Conservation (phyloP, 2,113 vertebrate species). For the Himantopus leucocephalus region DNA sequence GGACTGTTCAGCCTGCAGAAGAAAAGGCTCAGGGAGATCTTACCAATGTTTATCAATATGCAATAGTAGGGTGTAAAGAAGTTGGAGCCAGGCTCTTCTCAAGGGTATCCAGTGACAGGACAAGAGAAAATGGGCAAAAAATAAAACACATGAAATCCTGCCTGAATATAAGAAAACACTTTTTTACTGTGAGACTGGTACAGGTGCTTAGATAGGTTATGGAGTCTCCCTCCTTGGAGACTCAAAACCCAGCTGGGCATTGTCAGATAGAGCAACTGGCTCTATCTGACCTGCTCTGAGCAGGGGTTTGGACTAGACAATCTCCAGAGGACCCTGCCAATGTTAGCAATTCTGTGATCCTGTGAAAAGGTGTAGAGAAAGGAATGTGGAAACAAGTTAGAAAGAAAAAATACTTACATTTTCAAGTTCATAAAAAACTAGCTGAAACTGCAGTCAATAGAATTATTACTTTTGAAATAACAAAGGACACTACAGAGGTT, state of each 20-base stretch:
- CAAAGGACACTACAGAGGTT: neutral
- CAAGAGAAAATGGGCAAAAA: neutral
- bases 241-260: neutral
- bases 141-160: neutral
- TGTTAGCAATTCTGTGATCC: neutral
- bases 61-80: neutral
- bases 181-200: neutral
- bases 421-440: neutral
- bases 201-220: neutral
- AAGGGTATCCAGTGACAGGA: neutral
- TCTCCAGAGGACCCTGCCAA: neutral
- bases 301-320: neutral
- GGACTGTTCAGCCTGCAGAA: neutral
- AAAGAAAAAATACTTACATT: neutral
- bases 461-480: neutral
- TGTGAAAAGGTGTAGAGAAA: neutral
- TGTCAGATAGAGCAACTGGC: neutral
- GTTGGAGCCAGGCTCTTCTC: neutral
- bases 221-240: no score
- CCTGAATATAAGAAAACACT: neutral
- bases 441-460: neutral
- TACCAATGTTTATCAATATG: neutral
- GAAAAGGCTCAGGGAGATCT: neutral
- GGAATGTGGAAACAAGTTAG: neutral
- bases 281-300: neutral